Evolutionary conservation across 2,797 vertebrate species (phyloP).

Genomic region (Hypotaenidia okinawae): DNA sequence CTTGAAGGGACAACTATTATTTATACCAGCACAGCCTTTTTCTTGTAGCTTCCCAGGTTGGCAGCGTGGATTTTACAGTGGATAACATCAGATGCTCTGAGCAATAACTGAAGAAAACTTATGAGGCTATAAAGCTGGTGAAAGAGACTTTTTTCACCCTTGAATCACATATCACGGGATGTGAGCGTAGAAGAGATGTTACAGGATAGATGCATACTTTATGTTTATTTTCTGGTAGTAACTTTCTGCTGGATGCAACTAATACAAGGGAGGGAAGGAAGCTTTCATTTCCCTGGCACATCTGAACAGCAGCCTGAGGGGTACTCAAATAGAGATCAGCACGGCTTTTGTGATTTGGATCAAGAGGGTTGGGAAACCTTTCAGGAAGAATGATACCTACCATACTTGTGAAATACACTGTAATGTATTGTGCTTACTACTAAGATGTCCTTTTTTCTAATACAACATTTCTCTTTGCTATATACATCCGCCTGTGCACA

Average conservation of each 20-base stretch:
- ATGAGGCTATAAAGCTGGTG: not conserved
- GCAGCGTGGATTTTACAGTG: not conserved
- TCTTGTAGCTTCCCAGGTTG: not conserved
- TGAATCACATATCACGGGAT: not conserved
- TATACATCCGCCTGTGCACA: not conserved
- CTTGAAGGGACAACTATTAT: slow-evolving; percentile 16
- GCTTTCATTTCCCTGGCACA: not conserved
- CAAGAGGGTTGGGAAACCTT: not conserved
- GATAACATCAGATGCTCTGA: not conserved
- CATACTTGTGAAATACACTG: not conserved
- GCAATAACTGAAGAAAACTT: not conserved
- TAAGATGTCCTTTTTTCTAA: not conserved
- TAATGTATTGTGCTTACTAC: not conserved
- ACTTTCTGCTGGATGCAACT: not conserved
- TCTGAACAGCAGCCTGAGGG: not conserved
- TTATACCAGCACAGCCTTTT: not conserved
- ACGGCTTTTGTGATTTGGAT: not conserved
- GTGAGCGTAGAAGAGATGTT: not conserved
- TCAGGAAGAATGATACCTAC: not conserved
- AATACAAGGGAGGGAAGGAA: not conserved
- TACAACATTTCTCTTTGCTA: not conserved
- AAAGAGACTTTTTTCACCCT: not conserved
- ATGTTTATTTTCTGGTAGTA: not conserved
- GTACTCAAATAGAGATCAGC: not conserved
- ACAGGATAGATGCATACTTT: not conserved